A percentile compares a stretch with the other conserved stretches of the same genome.
Evolutionary conservation across 1,140 invertebrate genomes (phyloP).

Genomic region (Bombus ignitus): DNA sequence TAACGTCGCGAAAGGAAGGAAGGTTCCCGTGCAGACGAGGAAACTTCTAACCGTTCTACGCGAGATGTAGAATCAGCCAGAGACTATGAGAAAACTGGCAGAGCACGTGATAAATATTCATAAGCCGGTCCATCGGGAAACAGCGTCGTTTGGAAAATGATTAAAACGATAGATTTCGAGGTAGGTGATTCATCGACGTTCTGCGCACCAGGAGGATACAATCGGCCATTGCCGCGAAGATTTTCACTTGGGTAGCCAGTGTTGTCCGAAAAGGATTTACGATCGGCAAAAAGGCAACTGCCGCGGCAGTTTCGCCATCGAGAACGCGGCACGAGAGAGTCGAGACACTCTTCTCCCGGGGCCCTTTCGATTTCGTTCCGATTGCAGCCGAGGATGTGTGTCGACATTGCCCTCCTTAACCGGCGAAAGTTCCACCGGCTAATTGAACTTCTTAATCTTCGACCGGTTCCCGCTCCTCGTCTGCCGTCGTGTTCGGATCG

Average conservation of each 20-base stretch:
- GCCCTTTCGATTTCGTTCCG: slow-evolving; percentile 69
- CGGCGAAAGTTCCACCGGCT: slow-evolving; percentile 49
- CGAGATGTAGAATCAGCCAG: background rate
- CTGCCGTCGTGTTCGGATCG: background rate
- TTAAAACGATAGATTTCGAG: background rate
- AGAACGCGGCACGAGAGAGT: slow-evolving; percentile 44
- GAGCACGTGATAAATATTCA: background rate
- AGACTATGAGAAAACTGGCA: background rate
- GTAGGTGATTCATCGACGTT: slow-evolving; percentile 18
- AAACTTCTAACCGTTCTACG: background rate
- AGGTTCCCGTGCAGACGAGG: background rate
- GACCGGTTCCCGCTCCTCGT: background rate
- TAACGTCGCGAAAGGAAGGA: background rate
- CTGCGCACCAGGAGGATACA: background rate
- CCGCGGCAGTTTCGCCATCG: slow-evolving; percentile 60
- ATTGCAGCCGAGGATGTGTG: slow-evolving; percentile 40
- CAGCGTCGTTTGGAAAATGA: background rate
- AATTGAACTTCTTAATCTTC: slow-evolving; percentile 50
- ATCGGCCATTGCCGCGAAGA: slow-evolving; percentile 40
- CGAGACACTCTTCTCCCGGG: slow-evolving; percentile 29
- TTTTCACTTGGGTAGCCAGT: slow-evolving; percentile 49
- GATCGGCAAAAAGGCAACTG: slow-evolving; percentile 56
- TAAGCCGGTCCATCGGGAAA: background rate
- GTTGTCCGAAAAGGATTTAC: slow-evolving; percentile 66
- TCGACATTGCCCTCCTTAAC: slow-evolving; percentile 59